Evolutionary conservation across 2,797 vertebrate genomes (phyloP).

Genomic region (Eulemur rubriventer): DNA sequence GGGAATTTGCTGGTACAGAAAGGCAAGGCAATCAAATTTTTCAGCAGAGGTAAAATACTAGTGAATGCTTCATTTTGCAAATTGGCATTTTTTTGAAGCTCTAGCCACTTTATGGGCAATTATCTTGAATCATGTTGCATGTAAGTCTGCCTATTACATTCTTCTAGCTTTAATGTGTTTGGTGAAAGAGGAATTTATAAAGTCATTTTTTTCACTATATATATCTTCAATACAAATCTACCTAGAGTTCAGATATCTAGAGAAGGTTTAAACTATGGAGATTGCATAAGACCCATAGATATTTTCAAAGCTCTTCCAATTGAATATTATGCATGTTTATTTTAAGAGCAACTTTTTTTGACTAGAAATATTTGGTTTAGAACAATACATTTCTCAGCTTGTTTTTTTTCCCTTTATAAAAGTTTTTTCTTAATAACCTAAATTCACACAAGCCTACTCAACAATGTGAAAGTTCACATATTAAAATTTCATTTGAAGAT

Average conservation of each 20-base stretch:
- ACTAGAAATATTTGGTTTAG: not conserved
- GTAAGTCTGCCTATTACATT: not conserved
- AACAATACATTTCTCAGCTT: not conserved
- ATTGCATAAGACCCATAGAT: not conserved
- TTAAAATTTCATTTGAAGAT: constrained; percentile 50
- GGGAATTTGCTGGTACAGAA: not conserved
- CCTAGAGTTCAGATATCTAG: not conserved
- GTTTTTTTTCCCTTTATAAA: not conserved
- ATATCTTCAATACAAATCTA: not conserved
- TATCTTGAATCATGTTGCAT: constrained; percentile 44
- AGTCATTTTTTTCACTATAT: not conserved
- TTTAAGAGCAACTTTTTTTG: not conserved
- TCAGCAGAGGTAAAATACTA: constrained; percentile 42
- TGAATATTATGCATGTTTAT: not conserved
- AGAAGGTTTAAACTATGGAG: not conserved
- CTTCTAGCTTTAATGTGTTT: constrained; percentile 43
- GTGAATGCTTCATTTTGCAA: constrained; percentile 36
- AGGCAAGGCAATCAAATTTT: not conserved
- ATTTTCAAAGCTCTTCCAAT: not conserved
- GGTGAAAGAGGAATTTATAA: not conserved
- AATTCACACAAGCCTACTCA: not conserved
- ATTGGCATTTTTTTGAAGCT: constrained; percentile 18
- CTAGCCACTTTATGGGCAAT: constrained; percentile 48
- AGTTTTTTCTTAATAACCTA: constrained; percentile 20
- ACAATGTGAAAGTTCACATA: not conserved